phyloP scores from a whole-genome alignment of 2,113 vertebrate genomes.

The Megaceryle torquata region DNA sequence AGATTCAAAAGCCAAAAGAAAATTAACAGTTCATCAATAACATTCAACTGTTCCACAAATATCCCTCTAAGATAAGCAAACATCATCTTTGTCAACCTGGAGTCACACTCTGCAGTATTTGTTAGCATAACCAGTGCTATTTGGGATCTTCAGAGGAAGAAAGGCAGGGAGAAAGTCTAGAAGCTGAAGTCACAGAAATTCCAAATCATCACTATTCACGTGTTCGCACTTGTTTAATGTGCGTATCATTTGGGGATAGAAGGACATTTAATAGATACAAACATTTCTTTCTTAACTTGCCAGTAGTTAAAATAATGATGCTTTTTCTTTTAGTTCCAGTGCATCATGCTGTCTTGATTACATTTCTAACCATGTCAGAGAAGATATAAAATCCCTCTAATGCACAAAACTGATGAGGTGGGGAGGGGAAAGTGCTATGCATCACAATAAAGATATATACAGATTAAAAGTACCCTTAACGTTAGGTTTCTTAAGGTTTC shows the following conservation, averaged over 20 bases:
- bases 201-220: background rate
- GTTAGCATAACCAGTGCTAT: background rate
- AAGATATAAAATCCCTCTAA: background rate
- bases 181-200: background rate
- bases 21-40: constrained; percentile 19
- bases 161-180: background rate
- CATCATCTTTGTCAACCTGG: background rate
- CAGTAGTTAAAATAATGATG: background rate
- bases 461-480: background rate
- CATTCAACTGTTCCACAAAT: background rate
- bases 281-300: background rate
- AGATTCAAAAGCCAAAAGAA: constrained; percentile 29
- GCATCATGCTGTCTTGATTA: background rate
- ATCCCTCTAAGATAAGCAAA: background rate
- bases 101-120: background rate
- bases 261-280: background rate
- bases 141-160: background rate
- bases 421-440: background rate
- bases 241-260: background rate
- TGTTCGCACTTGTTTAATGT: background rate
- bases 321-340: background rate
- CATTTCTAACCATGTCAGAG: background rate
- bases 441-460: background rate
- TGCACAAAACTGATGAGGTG: background rate
- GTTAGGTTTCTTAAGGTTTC: background rate